A percentile compares a stretch with the other conserved stretches of the same genome.
Conservation (phyloP, 2,797 vertebrate species). For the Diplodus sargus region DNA sequence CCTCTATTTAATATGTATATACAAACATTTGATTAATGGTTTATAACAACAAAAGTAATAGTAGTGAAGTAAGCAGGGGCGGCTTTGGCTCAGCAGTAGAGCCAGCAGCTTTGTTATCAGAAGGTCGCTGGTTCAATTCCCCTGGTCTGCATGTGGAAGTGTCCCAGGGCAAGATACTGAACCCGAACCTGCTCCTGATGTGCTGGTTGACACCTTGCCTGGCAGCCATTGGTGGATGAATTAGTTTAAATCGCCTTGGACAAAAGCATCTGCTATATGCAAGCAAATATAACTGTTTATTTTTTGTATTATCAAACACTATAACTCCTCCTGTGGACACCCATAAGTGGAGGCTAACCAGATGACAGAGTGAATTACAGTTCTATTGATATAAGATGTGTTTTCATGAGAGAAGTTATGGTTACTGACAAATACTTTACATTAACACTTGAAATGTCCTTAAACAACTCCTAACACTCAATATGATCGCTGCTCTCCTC, state of each 20-base stretch:
- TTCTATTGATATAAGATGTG: not conserved
- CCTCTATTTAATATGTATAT: not conserved
- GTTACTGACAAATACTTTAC: not conserved
- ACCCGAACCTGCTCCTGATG: too few relatives aligned
- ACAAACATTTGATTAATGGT: not conserved
- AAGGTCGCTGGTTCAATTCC: too few relatives aligned
- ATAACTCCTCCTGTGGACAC: too few relatives aligned
- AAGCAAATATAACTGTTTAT: not conserved
- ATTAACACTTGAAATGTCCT: not conserved
- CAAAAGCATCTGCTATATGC: too few relatives aligned
- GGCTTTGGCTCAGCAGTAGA: too few relatives aligned
- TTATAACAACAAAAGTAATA: not conserved
- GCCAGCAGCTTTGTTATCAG: too few relatives aligned
- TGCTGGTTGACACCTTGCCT: too few relatives aligned
- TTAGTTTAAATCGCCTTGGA: too few relatives aligned
- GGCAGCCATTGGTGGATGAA: too few relatives aligned
- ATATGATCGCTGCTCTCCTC: not conserved
- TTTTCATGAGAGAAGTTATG: not conserved
- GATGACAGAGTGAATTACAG: not conserved
- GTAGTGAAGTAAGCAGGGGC: not conserved
- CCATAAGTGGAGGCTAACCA: not conserved
- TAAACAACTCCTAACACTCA: not conserved
- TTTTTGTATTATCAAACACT: not conserved
- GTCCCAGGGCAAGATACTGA: too few relatives aligned
- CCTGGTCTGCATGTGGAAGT: too few relatives aligned